Conservation (phyloP, 2,797 vertebrate genomes). For the Esox masquinongy region DNA sequence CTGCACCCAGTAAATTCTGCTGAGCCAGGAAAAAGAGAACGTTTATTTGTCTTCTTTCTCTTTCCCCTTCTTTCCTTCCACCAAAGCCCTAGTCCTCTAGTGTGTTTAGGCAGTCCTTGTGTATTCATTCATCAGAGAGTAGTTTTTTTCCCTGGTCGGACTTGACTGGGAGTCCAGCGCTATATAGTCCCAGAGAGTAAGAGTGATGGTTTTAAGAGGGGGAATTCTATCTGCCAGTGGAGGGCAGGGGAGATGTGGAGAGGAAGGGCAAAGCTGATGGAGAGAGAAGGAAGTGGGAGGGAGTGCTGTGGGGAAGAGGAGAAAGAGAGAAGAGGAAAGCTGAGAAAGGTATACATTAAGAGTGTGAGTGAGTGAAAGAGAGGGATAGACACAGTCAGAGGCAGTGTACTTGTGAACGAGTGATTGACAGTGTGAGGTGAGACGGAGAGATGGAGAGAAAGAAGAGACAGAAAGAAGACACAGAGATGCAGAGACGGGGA, state of each 20-base stretch:
- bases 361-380: slow-evolving; percentile 1
- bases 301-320: neutral
- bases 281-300: neutral
- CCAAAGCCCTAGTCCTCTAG: slow-evolving; percentile 8
- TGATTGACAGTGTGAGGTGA: neutral
- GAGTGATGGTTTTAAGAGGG: slow-evolving; percentile 24
- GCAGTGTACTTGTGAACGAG: no score
- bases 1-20: slow-evolving; percentile 18
- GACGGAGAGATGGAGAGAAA: neutral
- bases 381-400: neutral
- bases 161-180: slow-evolving; percentile 8
- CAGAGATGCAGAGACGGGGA: slow-evolving; percentile 25
- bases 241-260: slow-evolving; percentile 3
- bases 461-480: neutral
- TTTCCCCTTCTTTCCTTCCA: slow-evolving; percentile 5
- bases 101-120: slow-evolving; percentile 15
- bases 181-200: slow-evolving; percentile 5
- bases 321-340: neutral
- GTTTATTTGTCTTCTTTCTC: slow-evolving; percentile 2
- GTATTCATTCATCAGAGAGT: slow-evolving; percentile 24
- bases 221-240: slow-evolving; percentile 26
- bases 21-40: slow-evolving; percentile 12
- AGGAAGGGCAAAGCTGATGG: neutral
- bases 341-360: neutral
- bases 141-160: slow-evolving; percentile 12